Percentiles rank a stretch among this genome's conserved stretches.
phyloP scores from a whole-genome alignment of 92 coral and sea anemone species.

The Umimayanthus kanabou region DNA sequence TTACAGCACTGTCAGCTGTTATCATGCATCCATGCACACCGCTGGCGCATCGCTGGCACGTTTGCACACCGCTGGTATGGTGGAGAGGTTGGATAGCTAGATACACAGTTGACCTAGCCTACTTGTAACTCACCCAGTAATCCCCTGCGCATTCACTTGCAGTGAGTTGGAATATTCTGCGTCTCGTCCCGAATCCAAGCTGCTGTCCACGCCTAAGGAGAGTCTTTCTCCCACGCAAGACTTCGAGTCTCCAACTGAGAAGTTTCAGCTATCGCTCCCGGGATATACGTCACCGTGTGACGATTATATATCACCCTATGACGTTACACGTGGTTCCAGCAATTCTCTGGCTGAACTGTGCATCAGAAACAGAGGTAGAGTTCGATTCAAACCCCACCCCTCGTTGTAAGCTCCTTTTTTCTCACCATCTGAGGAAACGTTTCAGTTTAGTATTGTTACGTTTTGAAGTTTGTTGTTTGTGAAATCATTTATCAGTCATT shows the following conservation, averaged over 20 bases:
- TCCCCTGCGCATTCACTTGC: neutral
- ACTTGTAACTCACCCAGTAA: too few relatives aligned
- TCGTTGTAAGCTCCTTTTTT: neutral
- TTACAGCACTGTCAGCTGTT: too few relatives aligned
- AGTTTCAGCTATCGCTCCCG: conserved; percentile 59
- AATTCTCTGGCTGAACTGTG: conserved; percentile 72
- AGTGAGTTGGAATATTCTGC: neutral
- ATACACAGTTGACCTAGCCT: too few relatives aligned
- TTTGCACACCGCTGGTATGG: too few relatives aligned
- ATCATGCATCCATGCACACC: too few relatives aligned
- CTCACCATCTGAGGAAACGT: neutral
- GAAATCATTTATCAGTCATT: too few relatives aligned
- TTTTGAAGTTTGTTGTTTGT: too few relatives aligned
- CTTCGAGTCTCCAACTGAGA: conserved; percentile 52
- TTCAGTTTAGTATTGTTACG: too few relatives aligned
- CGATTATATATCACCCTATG: conserved; percentile 49
- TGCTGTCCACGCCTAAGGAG: neutral
- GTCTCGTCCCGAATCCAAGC: neutral
- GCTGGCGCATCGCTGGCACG: too few relatives aligned
- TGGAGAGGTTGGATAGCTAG: too few relatives aligned
- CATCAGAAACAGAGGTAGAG: conserved; percentile 38
- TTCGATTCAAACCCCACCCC: neutral
- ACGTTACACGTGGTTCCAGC: conserved; percentile 53
- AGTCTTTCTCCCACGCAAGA: conserved; percentile 38
- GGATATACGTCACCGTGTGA: conserved; percentile 51